Base-by-base conservation (phyloP, 2,797 vertebrate species). In the Alosa sapidissima region DNA sequence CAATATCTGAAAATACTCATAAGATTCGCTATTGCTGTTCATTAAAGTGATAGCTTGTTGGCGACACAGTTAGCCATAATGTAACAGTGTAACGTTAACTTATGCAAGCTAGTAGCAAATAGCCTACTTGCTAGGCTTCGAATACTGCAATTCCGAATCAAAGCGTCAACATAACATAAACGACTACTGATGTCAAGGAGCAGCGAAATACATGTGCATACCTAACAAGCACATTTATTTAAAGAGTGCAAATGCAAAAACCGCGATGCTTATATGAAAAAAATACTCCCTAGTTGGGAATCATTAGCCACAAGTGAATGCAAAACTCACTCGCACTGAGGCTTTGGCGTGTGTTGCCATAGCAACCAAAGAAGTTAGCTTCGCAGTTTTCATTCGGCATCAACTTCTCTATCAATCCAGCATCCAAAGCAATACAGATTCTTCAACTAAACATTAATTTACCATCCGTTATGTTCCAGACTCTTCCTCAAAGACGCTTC, bases 301-400 rank as follows among this genome's bases (percentile, higher is more conserved):
- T 78, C 33, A 14, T 75, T 75, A 13, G 72, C 72, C 72, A 78
- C 72, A 45, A 78, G 6, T 78, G 16, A 36, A 72, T 47, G 41
- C 41, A 47, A 78, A 41, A 78, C 68, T 75, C 36, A 19, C 68
- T 19, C 72, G 10, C 85, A 85, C 82, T 9, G 48, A 55, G n/a
- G 41, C 83, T 10, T 84, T 41, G 85, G 83, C 81, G 86, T 81
- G 2, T 87, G 94, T 95, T 91, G 92, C 83, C 92, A 94, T 94
- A 91, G 90, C 89, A 95, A 95, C 95, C 58, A 45, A 24, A 83
- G 41, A 84, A 85, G 86, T 86, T 75, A 89, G 48, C 72, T 85
- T 85, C 45, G 85, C 88, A 83, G 2, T 78, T 78, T 47, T 47
- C 72, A 78, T 45, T 72, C 85, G 82, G 19, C 1, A 65, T 2